A percentile compares a stretch with the other conserved stretches of the same genome.
These are phyloP conservation scores for Labrus mixtus DNA, from an alignment of 2,113 vertebrate genomes.

Conservation along the genomic window DNA sequence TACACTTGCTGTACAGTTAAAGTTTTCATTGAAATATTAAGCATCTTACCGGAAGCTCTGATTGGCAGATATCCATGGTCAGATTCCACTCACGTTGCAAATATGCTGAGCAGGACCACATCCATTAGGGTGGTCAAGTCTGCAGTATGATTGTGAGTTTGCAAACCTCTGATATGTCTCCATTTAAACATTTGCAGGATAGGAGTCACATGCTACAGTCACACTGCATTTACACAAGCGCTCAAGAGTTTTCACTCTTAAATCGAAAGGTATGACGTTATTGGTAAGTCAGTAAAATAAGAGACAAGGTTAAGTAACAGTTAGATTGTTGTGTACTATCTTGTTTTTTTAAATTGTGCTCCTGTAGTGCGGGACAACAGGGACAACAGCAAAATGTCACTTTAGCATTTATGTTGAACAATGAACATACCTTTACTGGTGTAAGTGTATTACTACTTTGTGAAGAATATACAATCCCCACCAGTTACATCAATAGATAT, in stretches of 20 bases:
- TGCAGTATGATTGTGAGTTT: neutral
- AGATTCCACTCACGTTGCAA: slow-evolving; percentile 12
- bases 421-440: no score
- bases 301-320: neutral
- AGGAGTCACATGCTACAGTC: neutral
- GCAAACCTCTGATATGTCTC: neutral
- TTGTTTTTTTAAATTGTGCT: no score
- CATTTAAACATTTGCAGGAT: no score
- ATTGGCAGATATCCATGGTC: slow-evolving; percentile 10
- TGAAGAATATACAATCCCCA: no score
- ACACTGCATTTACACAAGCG: neutral
- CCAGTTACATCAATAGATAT: no score
- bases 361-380: no score
- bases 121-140: slow-evolving; percentile 9
- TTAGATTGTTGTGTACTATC: no score
- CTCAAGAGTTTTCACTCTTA: no score
- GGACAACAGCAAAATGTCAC: no score
- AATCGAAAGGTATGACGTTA: neutral
- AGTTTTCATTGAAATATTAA: neutral
- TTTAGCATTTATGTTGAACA: no score
- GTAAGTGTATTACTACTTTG: no score
- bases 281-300: no score
- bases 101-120: neutral
- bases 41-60: neutral
- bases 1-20: neutral